Evolutionary conservation across 2,113 vertebrate species (phyloP).

Genomic region (Colinus virginianus): DNA sequence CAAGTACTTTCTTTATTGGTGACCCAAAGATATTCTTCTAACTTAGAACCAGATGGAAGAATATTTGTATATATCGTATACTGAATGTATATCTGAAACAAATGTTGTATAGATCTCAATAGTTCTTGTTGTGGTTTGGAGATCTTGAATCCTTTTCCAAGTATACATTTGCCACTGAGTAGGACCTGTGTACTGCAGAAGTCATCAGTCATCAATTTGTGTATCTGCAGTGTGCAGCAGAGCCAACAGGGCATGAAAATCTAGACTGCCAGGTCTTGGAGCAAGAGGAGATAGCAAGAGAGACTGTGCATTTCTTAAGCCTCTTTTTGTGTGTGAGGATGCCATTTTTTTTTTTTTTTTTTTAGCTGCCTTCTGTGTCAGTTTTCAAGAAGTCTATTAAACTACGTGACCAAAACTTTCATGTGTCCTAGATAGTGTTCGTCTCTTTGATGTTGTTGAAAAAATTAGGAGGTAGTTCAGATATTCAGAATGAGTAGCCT

Average conservation of each 20-base stretch:
- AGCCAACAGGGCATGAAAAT: constrained; percentile 40
- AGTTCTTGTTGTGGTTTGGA: constrained; percentile 13
- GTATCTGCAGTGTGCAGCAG: background rate
- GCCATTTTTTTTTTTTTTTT: background rate
- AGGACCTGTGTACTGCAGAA: background rate
- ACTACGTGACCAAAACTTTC: background rate
- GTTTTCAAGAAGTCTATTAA: background rate
- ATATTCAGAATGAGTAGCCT: background rate
- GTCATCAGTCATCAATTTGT: constrained; percentile 45
- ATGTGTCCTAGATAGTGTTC: background rate
- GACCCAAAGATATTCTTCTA: background rate
- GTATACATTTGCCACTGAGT: background rate
- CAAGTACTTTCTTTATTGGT: background rate
- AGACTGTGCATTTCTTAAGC: background rate
- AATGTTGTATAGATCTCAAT: background rate
- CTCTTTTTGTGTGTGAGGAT: background rate
- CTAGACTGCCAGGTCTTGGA: constrained; percentile 12
- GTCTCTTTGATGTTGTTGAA: background rate
- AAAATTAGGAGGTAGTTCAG: background rate
- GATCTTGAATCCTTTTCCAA: constrained; percentile 10
- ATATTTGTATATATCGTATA: background rate
- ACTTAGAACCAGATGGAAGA: background rate
- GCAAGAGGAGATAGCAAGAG: background rate
- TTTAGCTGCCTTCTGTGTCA: background rate
- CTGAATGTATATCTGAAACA: background rate